Percentiles rank a stretch among this genome's conserved stretches.
Conservation (phyloP, 2,888 invertebrate genomes). For the Pyrochroa serraticornis region DNA sequence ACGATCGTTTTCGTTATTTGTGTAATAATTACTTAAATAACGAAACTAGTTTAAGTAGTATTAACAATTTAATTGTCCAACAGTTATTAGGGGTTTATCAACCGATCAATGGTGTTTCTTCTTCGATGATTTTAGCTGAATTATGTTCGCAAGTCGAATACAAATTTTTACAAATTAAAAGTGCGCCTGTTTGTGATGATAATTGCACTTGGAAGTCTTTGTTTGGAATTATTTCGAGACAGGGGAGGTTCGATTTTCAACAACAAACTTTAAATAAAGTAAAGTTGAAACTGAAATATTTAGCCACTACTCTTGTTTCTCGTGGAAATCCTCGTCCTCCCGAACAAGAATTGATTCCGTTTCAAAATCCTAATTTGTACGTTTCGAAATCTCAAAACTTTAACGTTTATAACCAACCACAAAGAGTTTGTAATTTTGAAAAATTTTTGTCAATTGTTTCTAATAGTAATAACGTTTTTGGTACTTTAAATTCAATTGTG, state of each 20-base stretch:
- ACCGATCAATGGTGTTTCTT: conserved; percentile 49
- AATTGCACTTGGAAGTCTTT: conserved; percentile 52
- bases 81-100: conserved; percentile 59
- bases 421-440: conserved; percentile 53
- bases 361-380: conserved; percentile 49
- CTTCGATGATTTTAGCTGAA: conserved; percentile 50
- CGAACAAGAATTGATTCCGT: conserved; percentile 47
- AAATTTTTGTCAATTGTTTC: conserved; percentile 58
- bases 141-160: conserved; percentile 59
- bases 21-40: conserved; percentile 47
- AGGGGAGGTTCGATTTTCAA: conserved; percentile 35
- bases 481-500: conserved; percentile 54
- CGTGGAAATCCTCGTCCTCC: conserved; percentile 46
- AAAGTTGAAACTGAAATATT: conserved; percentile 34
- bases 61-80: conserved; percentile 59
- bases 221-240: conserved; percentile 30
- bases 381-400: conserved; percentile 55
- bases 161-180: conserved; percentile 58
- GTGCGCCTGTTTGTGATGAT: conserved; percentile 53
- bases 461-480: conserved; percentile 57
- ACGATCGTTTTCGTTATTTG: conserved; percentile 58
- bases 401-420: conserved; percentile 53
- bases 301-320: conserved; percentile 57
- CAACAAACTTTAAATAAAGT: conserved; percentile 25
- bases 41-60: conserved; percentile 51